Percentiles rank a stretch among this genome's conserved stretches.
Evolutionary conservation across 2,113 vertebrate species (phyloP).

Genomic region (Ptilonorhynchus violaceus): DNA sequence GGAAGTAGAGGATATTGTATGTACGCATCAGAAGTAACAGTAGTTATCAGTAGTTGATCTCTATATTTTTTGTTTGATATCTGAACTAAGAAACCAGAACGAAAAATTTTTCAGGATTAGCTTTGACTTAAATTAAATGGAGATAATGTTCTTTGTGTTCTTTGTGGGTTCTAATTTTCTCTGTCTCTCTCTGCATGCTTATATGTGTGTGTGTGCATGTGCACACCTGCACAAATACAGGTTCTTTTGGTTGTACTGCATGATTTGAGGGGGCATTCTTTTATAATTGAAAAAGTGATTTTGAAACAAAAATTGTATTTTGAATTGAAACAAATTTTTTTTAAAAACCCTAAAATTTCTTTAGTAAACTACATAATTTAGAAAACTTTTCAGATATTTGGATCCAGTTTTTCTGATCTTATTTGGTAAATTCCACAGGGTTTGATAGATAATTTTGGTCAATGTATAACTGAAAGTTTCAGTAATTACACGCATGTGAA

Average conservation of each 20-base stretch:
- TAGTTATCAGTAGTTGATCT: not conserved
- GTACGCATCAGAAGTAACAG: not conserved
- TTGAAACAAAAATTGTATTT: not conserved
- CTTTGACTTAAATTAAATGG: not conserved
- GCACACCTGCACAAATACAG: fast-evolving
- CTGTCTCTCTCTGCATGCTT: not conserved
- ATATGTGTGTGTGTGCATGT: too few relatives aligned
- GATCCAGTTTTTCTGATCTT: not conserved
- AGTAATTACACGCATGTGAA: not conserved
- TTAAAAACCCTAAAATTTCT: not conserved
- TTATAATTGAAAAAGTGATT: not conserved
- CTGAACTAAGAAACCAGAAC: not conserved
- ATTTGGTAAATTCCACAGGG: not conserved
- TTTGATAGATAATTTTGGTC: not conserved
- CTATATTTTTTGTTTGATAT: not conserved
- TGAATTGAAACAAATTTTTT: not conserved
- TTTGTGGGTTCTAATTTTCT: not conserved
- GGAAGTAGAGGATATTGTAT: not conserved
- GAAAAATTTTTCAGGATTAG: not conserved
- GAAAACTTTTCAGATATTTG: not conserved
- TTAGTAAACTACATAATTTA: not conserved
- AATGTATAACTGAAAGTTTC: not conserved
- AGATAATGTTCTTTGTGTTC: not conserved
- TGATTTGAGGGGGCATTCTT: not conserved
- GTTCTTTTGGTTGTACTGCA: not conserved